These are phyloP conservation scores for Luehdorfia chinensis DNA, from an alignment of 1,140 invertebrate species.

Conservation along the genomic window DNA sequence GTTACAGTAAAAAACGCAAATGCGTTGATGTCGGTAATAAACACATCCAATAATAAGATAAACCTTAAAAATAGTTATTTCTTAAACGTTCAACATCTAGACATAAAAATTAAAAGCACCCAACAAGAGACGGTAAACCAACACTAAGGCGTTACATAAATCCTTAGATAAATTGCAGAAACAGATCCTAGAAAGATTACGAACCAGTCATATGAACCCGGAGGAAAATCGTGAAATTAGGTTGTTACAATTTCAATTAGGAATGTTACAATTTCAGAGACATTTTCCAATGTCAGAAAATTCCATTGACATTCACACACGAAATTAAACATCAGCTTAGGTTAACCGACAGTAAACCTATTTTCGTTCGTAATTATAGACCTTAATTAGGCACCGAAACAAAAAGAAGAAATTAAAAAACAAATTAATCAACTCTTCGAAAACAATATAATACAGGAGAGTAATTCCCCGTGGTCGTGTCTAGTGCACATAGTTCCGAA, in stretches of 20 bases:
- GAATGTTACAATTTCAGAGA: conserved; percentile 34
- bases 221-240: conserved; percentile 28
- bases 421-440: conserved; percentile 31
- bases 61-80: conserved; percentile 12
- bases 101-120: too few relatives aligned
- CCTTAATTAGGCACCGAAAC: conserved; percentile 28
- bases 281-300: conserved; percentile 29
- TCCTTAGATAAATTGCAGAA: background rate
- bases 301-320: conserved; percentile 35
- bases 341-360: conserved; percentile 26
- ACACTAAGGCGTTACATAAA: conserved; percentile 1
- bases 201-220: conserved; percentile 25
- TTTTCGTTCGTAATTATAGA: conserved; percentile 29
- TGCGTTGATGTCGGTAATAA: conserved; percentile 22
- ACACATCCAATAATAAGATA: conserved; percentile 12
- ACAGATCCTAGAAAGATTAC: conserved; percentile 22
- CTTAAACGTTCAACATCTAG: conserved; percentile 8
- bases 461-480: conserved; percentile 27
- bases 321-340: conserved; percentile 32
- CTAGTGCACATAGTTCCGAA: conserved; percentile 38
- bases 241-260: too few relatives aligned
- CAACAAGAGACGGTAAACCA: background rate
- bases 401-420: conserved; percentile 28
- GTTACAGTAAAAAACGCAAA: conserved; percentile 21
- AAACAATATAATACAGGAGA: conserved; percentile 31